These are phyloP conservation scores for Halichoerus grypus DNA, from an alignment of 2,113 vertebrate species.

Conservation along the genomic window DNA sequence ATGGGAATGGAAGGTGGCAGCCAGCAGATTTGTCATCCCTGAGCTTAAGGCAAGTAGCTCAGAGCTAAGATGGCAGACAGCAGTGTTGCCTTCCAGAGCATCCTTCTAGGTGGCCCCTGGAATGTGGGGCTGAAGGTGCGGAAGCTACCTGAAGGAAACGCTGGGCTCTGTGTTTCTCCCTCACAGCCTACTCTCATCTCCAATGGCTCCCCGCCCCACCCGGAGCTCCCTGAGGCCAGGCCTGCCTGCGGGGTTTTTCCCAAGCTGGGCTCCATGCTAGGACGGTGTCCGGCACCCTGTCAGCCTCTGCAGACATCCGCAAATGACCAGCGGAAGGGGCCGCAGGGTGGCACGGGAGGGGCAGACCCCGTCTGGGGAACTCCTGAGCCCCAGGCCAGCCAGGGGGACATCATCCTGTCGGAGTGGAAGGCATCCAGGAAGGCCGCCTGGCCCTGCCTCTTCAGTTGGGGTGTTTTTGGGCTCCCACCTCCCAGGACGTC, in stretches of 20 bases:
- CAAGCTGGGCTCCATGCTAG: too few species aligned
- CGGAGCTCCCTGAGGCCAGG: not conserved
- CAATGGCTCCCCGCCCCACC: not conserved
- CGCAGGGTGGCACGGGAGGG: rapidly evolving
- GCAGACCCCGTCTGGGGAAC: not conserved
- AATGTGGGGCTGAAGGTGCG: not conserved
- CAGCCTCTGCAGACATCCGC: not conserved
- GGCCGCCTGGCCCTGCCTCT: not conserved
- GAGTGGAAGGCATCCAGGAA: too few species aligned
- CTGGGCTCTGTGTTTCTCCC: not conserved
- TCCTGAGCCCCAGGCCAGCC: not conserved
- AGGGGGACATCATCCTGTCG: rapidly evolving
- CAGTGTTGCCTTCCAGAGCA: not conserved
- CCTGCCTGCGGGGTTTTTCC: not conserved
- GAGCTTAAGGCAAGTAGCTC: not conserved
- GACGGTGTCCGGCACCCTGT: rapidly evolving
- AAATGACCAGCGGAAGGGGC: not conserved
- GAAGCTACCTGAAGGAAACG: not conserved
- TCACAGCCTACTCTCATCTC: not conserved
- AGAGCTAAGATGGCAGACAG: not conserved
- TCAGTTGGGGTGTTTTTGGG: rapidly evolving
- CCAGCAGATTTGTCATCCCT: not conserved
- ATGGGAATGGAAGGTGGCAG: rapidly evolving
- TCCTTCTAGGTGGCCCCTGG: not conserved
- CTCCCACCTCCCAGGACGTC: not conserved